A percentile compares a stretch with the other conserved stretches of the same genome.
Conservation (phyloP, 2,888 invertebrate species). For the Deilephila elpenor region DNA sequence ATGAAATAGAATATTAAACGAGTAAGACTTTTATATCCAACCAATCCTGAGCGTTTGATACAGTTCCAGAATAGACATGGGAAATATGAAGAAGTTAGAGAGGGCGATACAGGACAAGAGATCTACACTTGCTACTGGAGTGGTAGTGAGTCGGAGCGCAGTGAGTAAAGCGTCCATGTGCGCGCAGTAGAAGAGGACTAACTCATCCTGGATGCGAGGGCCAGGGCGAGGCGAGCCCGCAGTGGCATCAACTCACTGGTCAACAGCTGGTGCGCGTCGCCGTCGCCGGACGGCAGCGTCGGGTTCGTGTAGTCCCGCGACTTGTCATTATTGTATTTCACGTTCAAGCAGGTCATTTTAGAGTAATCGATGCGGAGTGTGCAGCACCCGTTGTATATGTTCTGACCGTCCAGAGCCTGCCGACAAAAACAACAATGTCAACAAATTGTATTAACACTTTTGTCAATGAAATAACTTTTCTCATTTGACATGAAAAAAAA, state of each 20-base stretch:
- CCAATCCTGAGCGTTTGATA: conserved; percentile 16
- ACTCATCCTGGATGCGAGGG: conserved; percentile 86
- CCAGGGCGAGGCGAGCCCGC: conserved; percentile 81
- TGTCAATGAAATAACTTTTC: conserved; percentile 54
- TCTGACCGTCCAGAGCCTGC: conserved; percentile 98
- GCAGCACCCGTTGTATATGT: conserved; percentile 99
- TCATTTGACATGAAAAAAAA: conserved; percentile 52
- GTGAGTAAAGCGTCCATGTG: conserved; percentile 75
- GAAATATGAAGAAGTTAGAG: conserved; percentile 7
- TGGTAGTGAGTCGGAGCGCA: conserved; percentile 55
- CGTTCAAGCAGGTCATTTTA: conserved; percentile 98
- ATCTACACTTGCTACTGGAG: conserved; percentile 37
- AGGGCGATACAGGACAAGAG: conserved; percentile 28
- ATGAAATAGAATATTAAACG: conserved; percentile 25
- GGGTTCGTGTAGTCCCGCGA: conserved; percentile 99
- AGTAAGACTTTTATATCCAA: conserved; percentile 10
- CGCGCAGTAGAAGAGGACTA: conserved; percentile 81
- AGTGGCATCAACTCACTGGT: conserved; percentile 87
- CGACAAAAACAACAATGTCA: conserved; percentile 49
- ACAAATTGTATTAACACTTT: conserved; percentile 33
- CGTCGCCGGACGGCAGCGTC: conserved; percentile 97
- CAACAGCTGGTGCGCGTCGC: conserved; percentile 86
- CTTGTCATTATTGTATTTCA: conserved; percentile 99
- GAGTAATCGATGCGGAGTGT: conserved; percentile 99
- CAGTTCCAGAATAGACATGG: background rate